A percentile compares a stretch with the other conserved stretches of the same genome.
These are phyloP conservation scores for Anser cygnoides DNA, from an alignment of 2,113 vertebrate genomes.

Conservation along the genomic window DNA sequence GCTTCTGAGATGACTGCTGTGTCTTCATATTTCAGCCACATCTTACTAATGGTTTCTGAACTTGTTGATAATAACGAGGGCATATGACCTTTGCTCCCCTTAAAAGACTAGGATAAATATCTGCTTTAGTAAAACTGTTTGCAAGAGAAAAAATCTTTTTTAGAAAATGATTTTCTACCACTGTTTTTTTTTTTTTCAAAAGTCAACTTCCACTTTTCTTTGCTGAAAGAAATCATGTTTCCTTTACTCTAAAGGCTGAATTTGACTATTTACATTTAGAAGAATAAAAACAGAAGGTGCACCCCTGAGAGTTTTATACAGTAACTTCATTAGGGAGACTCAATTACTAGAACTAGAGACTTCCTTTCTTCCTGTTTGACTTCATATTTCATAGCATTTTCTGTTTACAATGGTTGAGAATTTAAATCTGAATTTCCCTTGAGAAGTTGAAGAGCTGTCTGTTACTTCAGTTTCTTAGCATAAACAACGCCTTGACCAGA, in stretches of 20 bases:
- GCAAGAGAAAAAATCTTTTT: not conserved
- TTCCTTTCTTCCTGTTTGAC: not conserved
- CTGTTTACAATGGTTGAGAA: not conserved
- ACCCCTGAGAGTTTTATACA: not conserved
- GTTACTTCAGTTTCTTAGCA: not conserved
- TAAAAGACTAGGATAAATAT: not conserved
- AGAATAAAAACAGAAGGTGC: not conserved
- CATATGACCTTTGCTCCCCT: not conserved
- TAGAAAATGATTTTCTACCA: not conserved
- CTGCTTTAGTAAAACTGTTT: not conserved
- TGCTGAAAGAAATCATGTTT: not conserved
- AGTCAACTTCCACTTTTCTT: constrained; percentile 17
- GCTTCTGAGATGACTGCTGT: not conserved
- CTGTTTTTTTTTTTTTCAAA: not conserved
- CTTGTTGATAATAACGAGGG: not conserved
- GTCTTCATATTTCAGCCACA: not conserved
- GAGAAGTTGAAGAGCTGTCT: not conserved
- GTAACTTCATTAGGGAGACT: not conserved
- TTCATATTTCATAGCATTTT: not conserved
- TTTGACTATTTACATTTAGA: not conserved
- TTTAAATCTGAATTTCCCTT: not conserved
- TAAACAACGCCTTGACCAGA: not conserved
- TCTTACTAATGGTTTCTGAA: not conserved
- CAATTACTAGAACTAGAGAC: not conserved
- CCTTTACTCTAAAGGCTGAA: not conserved